Evolutionary conservation across 2,888 invertebrate species (phyloP), one percentile per base, ranked within the genome.

Genomic region (Orchesellides sinensis): DNA sequence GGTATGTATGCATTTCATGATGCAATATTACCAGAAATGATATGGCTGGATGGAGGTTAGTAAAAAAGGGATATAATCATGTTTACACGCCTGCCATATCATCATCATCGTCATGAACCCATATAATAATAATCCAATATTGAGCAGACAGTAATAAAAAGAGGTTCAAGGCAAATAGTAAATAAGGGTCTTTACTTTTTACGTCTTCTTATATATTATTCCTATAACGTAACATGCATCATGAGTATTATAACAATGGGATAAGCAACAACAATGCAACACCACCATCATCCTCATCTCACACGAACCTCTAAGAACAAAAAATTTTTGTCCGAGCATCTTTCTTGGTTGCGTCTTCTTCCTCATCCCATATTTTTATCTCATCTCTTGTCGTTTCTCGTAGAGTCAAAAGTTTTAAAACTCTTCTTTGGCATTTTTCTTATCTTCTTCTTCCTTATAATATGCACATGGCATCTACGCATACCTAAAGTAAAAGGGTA

Each of bases 131-230:
- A 70, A 70, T 70, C 70, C 56, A 54, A 54, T 54, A 69, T 69
- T 69, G 69, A 73, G 45, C 17, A 70, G 35, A n/a, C n/a, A 45
- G 66, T 74, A 63, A 74, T 77, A 77, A 77, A 77, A 77, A 77
- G 77, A 77, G 65, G 77, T 77, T 77, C 77, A 66, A 56, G 61
- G 59, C n/a, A 17, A 59, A 59, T 59, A 72, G 35, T 23, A 23
- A 23, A 54, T 35, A 61, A 59, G 72, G 59, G 72, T 72, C 72
- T 59, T 23, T 23, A n/a, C n/a, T n/a, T n/a, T 23, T 35, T 17
- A 12, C 23, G 23, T 8, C 8, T 2, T 45, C 65, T 27, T 40
- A 17, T 56, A 8, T 17, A 5, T 17, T 2, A n/a, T 35, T 8
- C 35, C 5, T 35, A 35, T 35, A 12, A 8, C 5, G 35, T 8